Percentiles rank a stretch among this genome's conserved stretches.
These are phyloP conservation scores for Chrysaora quinquecirrha DNA, from an alignment of 30 jellyfish, hydroid and myxozoan species.

Conservation along the genomic window DNA sequence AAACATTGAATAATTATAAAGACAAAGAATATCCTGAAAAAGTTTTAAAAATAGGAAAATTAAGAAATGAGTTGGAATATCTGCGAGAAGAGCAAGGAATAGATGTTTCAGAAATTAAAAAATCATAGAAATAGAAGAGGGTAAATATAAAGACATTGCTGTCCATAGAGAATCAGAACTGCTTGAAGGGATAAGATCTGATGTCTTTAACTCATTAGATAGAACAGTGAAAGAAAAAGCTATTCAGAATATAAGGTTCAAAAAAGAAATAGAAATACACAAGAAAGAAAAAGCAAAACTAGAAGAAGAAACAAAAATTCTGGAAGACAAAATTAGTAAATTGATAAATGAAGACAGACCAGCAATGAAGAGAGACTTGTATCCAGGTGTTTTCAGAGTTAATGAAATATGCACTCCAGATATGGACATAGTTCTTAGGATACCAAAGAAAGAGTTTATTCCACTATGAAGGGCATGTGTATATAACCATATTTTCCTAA, in stretches of 20 bases:
- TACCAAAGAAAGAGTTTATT: slow-evolving; percentile 45
- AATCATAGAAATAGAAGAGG: slow-evolving; percentile 36
- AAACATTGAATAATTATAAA: slow-evolving; percentile 53
- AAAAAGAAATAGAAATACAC: slow-evolving; percentile 56
- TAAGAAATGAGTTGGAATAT: slow-evolving; percentile 21
- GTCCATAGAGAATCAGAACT: slow-evolving; percentile 1
- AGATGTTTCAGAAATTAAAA: slow-evolving; percentile 23
- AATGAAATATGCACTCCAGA: slow-evolving; percentile 53
- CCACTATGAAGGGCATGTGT: slow-evolving; percentile 26
- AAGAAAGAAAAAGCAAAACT: slow-evolving; percentile 5
- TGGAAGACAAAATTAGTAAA: slow-evolving; percentile 26
- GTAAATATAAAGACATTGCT: slow-evolving; percentile 9
- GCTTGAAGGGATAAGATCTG: slow-evolving; percentile 2
- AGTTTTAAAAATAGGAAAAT: slow-evolving; percentile 11
- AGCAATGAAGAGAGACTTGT: neutral
- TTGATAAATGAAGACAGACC: slow-evolving; percentile 7
- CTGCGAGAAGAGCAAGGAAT: slow-evolving; percentile 3
- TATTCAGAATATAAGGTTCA: slow-evolving; percentile 11
- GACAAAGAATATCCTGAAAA: slow-evolving; percentile 70
- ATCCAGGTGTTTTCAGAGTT: slow-evolving; percentile 38
- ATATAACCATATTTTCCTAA: no score
- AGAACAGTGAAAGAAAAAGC: slow-evolving; percentile 30
- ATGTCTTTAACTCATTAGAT: slow-evolving; percentile 37
- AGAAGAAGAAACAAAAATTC: slow-evolving; percentile 23
- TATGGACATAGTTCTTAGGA: slow-evolving; percentile 37